Conservation (phyloP, 2,113 vertebrate species). For the Cricetomys ansorgei region DNA sequence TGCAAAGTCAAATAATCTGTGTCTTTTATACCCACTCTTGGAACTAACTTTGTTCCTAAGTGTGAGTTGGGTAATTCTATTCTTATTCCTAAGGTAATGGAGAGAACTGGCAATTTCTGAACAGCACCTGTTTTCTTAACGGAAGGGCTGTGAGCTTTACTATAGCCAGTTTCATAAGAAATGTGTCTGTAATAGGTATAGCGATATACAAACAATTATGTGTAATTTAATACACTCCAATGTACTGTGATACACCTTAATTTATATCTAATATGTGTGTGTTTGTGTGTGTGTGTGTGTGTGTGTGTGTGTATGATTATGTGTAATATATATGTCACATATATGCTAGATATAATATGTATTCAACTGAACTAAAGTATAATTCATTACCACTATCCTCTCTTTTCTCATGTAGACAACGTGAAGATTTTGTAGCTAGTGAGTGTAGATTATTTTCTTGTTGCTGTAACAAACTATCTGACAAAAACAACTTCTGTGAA, state of each 20-base stretch:
- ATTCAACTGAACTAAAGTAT: background rate
- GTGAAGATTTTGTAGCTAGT: background rate
- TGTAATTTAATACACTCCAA: background rate
- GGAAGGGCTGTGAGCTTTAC: background rate
- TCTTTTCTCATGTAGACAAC: background rate
- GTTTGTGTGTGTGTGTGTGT: too few relatives aligned
- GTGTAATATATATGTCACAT: background rate
- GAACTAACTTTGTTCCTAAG: background rate
- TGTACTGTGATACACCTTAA: too few relatives aligned
- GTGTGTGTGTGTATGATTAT: too few relatives aligned
- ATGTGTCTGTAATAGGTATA: background rate
- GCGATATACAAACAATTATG: too few relatives aligned
- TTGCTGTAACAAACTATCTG: background rate
- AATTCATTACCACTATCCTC: background rate
- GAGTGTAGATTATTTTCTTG: background rate
- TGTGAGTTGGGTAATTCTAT: background rate
- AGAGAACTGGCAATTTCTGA: background rate
- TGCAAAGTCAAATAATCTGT: slow-evolving; percentile 4
- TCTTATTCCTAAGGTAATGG: background rate
- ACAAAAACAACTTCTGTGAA: background rate
- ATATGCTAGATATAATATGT: background rate
- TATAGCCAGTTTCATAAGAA: background rate
- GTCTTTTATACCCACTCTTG: background rate
- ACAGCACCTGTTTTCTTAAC: background rate
- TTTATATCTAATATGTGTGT: background rate